Evolutionary conservation across 2,113 vertebrate species (phyloP).

Genomic region (Tetrax tetrax): DNA sequence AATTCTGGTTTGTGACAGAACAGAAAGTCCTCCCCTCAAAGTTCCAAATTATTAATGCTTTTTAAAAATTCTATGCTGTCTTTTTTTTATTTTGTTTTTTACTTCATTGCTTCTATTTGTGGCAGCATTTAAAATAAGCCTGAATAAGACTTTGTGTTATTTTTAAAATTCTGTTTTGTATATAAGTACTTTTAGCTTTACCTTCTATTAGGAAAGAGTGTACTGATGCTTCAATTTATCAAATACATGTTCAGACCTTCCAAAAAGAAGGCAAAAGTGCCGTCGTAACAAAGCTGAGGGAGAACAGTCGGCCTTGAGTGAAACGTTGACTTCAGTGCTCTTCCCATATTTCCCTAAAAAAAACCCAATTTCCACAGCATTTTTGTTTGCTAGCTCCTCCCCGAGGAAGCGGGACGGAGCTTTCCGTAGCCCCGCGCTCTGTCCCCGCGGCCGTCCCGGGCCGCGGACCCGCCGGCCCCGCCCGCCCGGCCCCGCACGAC

Average conservation of each 20-base stretch:
- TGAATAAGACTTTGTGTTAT: neutral
- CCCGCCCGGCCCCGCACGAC: no score
- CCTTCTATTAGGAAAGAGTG: neutral
- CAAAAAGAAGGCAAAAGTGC: neutral
- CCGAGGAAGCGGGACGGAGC: neutral
- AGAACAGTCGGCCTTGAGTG: rapidly evolving
- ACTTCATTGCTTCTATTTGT: neutral
- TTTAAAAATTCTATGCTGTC: neutral
- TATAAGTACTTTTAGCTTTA: neutral
- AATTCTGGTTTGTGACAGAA: neutral
- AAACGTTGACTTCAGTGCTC: rapidly evolving
- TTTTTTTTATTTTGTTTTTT: no score
- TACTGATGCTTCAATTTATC: neutral
- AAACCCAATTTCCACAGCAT: rapidly evolving
- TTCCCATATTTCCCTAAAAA: rapidly evolving
- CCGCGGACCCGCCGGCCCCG: no score
- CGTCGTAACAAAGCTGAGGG: rapidly evolving
- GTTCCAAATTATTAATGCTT: neutral
- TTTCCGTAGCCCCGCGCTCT: neutral
- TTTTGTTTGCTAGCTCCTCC: neutral
- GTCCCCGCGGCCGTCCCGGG: no score
- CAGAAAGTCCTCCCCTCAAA: neutral
- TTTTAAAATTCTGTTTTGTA: neutral
- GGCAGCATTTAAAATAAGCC: neutral
- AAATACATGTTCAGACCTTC: neutral